Percentiles rank a stretch among this genome's conserved stretches.
Conservation (phyloP, 92 coral and sea anemone species). For the Montipora capitata region DNA sequence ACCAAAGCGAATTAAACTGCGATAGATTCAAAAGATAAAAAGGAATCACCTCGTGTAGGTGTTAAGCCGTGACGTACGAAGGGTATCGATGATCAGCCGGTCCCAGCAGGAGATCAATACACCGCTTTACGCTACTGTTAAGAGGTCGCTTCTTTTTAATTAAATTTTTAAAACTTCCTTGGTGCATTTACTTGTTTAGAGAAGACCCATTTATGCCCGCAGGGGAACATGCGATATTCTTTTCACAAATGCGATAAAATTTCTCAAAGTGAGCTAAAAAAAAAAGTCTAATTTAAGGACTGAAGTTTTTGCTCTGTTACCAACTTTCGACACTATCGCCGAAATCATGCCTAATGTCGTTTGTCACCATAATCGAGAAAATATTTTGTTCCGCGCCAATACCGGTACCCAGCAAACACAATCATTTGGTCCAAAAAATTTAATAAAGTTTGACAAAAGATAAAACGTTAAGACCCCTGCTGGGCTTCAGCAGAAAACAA, state of each 20-base stretch:
- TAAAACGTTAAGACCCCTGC: neutral
- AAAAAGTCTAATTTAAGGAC: too few species aligned
- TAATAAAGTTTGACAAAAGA: conserved; percentile 14
- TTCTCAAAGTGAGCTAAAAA: neutral
- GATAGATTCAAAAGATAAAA: too few species aligned
- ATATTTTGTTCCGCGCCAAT: neutral
- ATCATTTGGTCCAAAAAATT: neutral
- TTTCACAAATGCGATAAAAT: neutral
- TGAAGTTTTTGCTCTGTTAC: too few species aligned
- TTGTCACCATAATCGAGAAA: too few species aligned
- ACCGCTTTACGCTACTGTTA: neutral
- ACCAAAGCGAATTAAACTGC: too few species aligned
- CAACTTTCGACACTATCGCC: too few species aligned
- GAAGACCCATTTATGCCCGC: neutral
- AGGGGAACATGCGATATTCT: neutral
- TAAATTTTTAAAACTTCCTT: conserved; percentile 3
- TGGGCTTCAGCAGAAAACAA: conserved; percentile 20
- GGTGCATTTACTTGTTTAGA: neutral
- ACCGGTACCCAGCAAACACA: neutral
- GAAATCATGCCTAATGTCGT: too few species aligned
- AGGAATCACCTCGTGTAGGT: neutral
- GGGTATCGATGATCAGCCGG: neutral
- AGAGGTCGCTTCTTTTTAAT: conserved; percentile 26
- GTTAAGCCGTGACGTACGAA: neutral
- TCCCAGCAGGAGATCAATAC: conserved; percentile 20